Evolutionary conservation across 2,113 vertebrate genomes (phyloP), one percentile per base, ranked within the genome.

Genomic region (Ailurus styani): DNA sequence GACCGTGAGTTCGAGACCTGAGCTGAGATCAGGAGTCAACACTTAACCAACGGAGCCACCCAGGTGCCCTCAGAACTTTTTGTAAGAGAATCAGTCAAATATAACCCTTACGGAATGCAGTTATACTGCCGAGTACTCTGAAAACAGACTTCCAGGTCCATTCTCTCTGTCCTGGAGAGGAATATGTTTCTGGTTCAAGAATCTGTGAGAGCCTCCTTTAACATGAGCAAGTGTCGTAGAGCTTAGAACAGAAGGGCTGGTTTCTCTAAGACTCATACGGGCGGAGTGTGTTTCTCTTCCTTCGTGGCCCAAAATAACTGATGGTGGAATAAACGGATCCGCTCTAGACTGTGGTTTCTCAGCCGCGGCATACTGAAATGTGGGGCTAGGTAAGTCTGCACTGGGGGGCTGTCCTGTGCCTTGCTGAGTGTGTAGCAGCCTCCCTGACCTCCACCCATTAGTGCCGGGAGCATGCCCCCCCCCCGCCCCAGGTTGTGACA

Each of bases 381-480:
- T 42, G 6, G 57, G 29, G 68, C 50, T 60, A 25, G 72, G 6
- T 8, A 11, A 42, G 25, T 64, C 45, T 18, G 23, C 82, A 64
- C 7, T 4, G 3, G 15, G 64, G 34, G 25, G 52, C 23, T 17
- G 31, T 68, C 25, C 68, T 75, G 88, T 11, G 37, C 27, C 1
- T 21, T 57, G 4, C 1, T 52, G 78, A 11, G 4, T 25, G 7
- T 66, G 34, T 2, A 72, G 34, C 17, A 29, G 55, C 21, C 4
- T 14, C 15, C 21, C 55, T 45, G 50, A 6, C 42, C 37, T 34
- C 23, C 37, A 3, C 34, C 50, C 25, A 45, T 17, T 0, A 68
- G 42, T 29, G 25, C 29, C 83, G 40, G 40, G 2, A 50, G 45
- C 54, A 14, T 0, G 2, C 9, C 3, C 15, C 25, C n/a, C 4